Conservation (phyloP, 2,113 vertebrate species). For the Plectropomus leopardus region DNA sequence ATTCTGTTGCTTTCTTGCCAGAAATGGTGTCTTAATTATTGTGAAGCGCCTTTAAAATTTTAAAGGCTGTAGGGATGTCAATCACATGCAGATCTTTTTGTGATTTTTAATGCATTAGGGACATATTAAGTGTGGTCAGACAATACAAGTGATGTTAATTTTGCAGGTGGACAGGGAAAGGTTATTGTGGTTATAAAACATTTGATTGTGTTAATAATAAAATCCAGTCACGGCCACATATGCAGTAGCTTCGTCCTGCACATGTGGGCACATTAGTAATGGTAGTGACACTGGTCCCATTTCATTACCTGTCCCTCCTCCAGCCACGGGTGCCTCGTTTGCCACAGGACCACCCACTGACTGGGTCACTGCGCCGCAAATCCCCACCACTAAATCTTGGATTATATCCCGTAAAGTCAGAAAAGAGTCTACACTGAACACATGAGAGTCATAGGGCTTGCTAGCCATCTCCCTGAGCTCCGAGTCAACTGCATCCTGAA, state of each 20-base stretch:
- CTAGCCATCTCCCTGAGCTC: conserved; percentile 89
- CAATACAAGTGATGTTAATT: conserved; percentile 79
- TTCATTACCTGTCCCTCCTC: conserved; percentile 91
- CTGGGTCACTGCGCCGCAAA: conserved; percentile 83
- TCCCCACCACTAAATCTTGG: conserved; percentile 87
- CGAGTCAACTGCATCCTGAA: conserved; percentile 88
- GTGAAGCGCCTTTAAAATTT: neutral
- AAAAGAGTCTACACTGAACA: conserved; percentile 91
- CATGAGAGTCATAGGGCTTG: conserved; percentile 81
- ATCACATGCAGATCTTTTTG: conserved; percentile 68
- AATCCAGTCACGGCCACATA: conserved; percentile 50
- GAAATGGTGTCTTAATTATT: conserved; percentile 4
- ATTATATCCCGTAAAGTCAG: conserved; percentile 87
- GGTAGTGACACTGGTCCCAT: conserved; percentile 69
- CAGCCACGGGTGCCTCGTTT: conserved; percentile 85
- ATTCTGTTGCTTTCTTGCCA: neutral
- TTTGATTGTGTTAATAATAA: conserved; percentile 68
- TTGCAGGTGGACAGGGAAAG: conserved; percentile 63
- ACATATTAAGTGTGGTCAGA: conserved; percentile 42
- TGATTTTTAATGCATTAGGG: conserved; percentile 53
- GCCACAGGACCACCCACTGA: conserved; percentile 74
- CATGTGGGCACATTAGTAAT: conserved; percentile 75
- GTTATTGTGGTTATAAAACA: conserved; percentile 74
- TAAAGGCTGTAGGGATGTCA: conserved; percentile 23
- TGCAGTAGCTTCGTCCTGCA: conserved; percentile 59